Percentiles rank a stretch among this genome's conserved stretches.
These are phyloP conservation scores for Rhynchophorus ferrugineus DNA, from an alignment of 1,140 invertebrate species.

Conservation along the genomic window DNA sequence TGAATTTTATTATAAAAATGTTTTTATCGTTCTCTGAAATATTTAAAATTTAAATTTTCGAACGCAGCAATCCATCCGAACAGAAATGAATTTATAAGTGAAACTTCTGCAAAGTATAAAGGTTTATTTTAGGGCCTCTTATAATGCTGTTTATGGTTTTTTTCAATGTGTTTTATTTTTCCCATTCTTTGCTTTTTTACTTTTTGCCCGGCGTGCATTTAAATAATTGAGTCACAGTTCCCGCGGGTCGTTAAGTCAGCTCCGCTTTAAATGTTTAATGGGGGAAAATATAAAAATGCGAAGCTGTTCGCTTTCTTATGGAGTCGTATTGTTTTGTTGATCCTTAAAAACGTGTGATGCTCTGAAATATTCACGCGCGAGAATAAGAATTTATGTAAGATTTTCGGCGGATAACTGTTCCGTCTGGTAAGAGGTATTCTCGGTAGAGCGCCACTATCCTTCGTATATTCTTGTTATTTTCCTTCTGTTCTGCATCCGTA, in stretches of 20 bases:
- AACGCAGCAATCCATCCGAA: not conserved
- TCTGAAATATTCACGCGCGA: no score
- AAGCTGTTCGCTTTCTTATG: not conserved
- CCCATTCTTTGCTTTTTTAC: conserved; percentile 23
- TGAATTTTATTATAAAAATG: no score
- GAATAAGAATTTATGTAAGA: no score
- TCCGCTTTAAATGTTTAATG: conserved; percentile 22
- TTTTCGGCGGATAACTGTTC: no score
- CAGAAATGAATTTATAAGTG: conserved; percentile 19
- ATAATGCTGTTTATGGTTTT: conserved; percentile 24
- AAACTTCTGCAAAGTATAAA: conserved; percentile 19
- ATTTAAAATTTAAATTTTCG: no score
- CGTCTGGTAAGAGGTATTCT: no score
- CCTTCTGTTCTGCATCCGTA: no score
- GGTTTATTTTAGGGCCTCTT: conserved; percentile 22
- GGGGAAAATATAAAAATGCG: not conserved
- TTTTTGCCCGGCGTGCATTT: conserved; percentile 19
- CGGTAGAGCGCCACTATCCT: no score
- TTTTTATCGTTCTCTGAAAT: no score
- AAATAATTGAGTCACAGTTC: conserved; percentile 22
- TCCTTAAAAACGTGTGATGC: not conserved
- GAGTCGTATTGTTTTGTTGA: not conserved
- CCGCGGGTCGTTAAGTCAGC: conserved; percentile 19
- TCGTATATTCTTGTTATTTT: no score
- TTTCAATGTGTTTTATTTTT: conserved; percentile 24